A percentile compares a stretch with the other conserved stretches of the same genome.
phyloP scores from a whole-genome alignment of 1,140 invertebrate species.

The Adelges cooleyi region DNA sequence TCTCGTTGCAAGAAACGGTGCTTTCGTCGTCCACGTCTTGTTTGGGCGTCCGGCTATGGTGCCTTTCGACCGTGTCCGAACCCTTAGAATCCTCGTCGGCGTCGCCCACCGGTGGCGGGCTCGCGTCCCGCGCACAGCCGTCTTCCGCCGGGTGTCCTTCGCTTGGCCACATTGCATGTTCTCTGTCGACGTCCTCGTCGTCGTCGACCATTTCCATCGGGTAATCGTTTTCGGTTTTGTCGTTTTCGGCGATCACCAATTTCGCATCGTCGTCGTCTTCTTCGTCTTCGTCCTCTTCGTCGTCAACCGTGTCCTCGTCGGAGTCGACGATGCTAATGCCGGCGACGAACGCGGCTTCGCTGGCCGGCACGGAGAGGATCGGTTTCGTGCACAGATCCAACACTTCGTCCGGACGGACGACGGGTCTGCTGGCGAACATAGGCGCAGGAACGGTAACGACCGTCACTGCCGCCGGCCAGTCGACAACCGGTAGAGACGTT shows the following conservation, averaged over 20 bases:
- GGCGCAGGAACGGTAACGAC: no score
- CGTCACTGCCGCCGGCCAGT: no score
- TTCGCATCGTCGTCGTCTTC: constrained; percentile 22
- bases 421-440: no score
- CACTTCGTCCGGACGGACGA: constrained; percentile 39
- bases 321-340: no score
- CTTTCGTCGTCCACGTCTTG: neutral
- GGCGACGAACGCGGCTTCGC: no score
- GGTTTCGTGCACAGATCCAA: constrained; percentile 46
- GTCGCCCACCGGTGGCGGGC: neutral
- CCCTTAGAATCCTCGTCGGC: neutral
- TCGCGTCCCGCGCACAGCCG: no score
- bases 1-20: neutral
- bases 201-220: neutral
- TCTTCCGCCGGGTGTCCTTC: no score
- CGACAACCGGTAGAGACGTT: no score
- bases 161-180: no score
- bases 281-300: constrained; percentile 39
- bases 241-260: neutral
- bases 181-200: no score
- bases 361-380: constrained; percentile 5
- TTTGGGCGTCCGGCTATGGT: neutral
- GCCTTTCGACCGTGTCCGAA: neutral
- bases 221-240: neutral
- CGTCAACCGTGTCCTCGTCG: constrained; percentile 32